These are phyloP conservation scores for Orchestia grillus DNA, from an alignment of 1,140 invertebrate species.

Conservation along the genomic window DNA sequence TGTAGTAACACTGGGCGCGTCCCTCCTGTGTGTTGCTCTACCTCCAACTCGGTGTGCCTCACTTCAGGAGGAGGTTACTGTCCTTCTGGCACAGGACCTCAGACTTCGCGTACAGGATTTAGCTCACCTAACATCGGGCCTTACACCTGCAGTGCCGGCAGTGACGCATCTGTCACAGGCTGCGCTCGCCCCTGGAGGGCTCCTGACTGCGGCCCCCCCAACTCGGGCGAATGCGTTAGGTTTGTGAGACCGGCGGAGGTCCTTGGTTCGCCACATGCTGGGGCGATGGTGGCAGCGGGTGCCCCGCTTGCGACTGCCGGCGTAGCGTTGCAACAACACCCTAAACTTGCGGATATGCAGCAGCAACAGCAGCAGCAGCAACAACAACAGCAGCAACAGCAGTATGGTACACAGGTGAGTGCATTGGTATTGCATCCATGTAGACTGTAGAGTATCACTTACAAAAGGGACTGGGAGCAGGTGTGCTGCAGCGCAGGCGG, in stretches of 20 bases:
- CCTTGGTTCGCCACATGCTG: not conserved
- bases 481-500: not conserved
- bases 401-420: slow-evolving; percentile 47
- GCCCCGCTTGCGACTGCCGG: slow-evolving; percentile 50
- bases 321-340: slow-evolving; percentile 34
- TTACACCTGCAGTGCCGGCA: not conserved
- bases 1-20: not conserved
- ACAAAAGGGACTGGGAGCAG: not conserved
- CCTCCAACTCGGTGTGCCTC: not conserved
- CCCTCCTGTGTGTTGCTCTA: not conserved
- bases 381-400: slow-evolving; percentile 32
- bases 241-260: not conserved
- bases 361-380: slow-evolving; percentile 49
- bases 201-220: not conserved
- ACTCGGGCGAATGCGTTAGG: slow-evolving; percentile 9
- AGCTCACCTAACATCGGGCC: not conserved
- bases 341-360: slow-evolving; percentile 50
- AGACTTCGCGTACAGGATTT: not conserved
- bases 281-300: slow-evolving; percentile 53
- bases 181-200: not conserved
- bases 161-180: not conserved
- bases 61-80: not conserved
- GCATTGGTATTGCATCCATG: not conserved
- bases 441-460: not conserved
- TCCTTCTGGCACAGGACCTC: not conserved